Percentiles rank a stretch among this genome's conserved stretches.
These are phyloP conservation scores for Selene dorsalis DNA, from an alignment of 2,797 vertebrate species.

Conservation along the genomic window DNA sequence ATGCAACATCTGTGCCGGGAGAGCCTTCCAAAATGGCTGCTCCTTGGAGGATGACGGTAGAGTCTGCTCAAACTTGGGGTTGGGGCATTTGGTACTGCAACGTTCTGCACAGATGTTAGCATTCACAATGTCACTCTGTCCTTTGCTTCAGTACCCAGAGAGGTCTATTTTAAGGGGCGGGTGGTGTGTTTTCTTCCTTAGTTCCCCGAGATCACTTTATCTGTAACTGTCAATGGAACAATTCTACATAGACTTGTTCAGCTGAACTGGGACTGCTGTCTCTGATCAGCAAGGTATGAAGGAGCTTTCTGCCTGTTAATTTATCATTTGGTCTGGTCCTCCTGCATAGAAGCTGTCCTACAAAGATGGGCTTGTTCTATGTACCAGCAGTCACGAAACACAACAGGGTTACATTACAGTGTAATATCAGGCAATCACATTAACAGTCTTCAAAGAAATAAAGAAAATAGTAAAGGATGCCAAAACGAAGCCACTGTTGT, in stretches of 20 bases:
- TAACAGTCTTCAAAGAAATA: conserved; percentile 33
- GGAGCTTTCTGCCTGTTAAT: conserved; percentile 58
- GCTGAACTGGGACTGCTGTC: conserved; percentile 55
- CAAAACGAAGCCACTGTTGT: conserved; percentile 43
- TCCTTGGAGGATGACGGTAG: conserved; percentile 88
- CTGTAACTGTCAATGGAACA: conserved; percentile 75
- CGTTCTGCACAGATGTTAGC: conserved; percentile 89
- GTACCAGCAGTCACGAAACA: neutral
- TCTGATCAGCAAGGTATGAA: conserved; percentile 72
- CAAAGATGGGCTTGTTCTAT: conserved; percentile 21
- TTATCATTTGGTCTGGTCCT: conserved; percentile 47
- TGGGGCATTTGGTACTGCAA: conserved; percentile 85
- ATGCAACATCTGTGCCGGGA: conserved; percentile 90
- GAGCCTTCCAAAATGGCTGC: conserved; percentile 89
- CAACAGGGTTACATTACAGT: neutral
- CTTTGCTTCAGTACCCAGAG: conserved; percentile 83
- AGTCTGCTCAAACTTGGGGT: conserved; percentile 87
- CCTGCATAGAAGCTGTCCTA: neutral
- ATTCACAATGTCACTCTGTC: conserved; percentile 88
- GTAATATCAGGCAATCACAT: conserved; percentile 22
- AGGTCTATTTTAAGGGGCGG: conserved; percentile 83
- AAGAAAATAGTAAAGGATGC: conserved; percentile 35
- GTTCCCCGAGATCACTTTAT: conserved; percentile 80
- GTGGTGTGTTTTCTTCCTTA: conserved; percentile 79
- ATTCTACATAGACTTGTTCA: conserved; percentile 66